Evolutionary conservation across 2,888 invertebrate genomes (phyloP).

Genomic region (Meiosimyza platycephala): DNA sequence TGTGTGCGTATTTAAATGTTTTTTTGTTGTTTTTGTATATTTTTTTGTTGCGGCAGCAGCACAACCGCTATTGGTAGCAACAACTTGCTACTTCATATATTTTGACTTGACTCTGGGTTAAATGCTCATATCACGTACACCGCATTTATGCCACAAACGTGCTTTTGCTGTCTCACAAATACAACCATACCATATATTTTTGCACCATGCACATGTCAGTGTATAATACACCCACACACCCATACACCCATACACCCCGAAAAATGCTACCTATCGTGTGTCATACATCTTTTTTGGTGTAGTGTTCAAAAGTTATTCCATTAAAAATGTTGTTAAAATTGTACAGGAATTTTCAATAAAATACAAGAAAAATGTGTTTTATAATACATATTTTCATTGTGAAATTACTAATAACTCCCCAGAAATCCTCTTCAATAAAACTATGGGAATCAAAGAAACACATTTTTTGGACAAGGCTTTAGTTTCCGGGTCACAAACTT

Average conservation of each 20-base stretch:
- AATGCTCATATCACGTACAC: constrained; percentile 27
- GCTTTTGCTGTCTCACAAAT: not conserved
- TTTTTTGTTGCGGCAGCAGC: constrained; percentile 5
- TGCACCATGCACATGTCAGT: not conserved
- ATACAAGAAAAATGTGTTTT: no score
- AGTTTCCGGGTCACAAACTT: no score
- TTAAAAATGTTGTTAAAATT: no score
- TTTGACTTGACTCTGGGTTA: constrained; percentile 23
- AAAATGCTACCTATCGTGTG: constrained; percentile 1
- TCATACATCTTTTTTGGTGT: not conserved
- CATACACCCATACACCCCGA: not conserved
- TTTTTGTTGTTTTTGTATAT: not conserved
- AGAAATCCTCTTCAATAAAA: no score
- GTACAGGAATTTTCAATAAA: no score
- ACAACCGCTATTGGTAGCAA: not conserved
- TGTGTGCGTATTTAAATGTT: not conserved
- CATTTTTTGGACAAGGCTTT: no score
- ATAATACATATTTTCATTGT: no score
- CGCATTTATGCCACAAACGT: constrained; percentile 29
- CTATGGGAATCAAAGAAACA: no score
- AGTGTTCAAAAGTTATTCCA: not conserved
- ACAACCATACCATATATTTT: not conserved
- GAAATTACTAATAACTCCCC: no score
- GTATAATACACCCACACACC: not conserved
- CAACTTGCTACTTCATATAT: constrained; percentile 22